Base-by-base conservation (phyloP, 64 coral and sea anemone genomes). In the Montipora efflorescens region DNA sequence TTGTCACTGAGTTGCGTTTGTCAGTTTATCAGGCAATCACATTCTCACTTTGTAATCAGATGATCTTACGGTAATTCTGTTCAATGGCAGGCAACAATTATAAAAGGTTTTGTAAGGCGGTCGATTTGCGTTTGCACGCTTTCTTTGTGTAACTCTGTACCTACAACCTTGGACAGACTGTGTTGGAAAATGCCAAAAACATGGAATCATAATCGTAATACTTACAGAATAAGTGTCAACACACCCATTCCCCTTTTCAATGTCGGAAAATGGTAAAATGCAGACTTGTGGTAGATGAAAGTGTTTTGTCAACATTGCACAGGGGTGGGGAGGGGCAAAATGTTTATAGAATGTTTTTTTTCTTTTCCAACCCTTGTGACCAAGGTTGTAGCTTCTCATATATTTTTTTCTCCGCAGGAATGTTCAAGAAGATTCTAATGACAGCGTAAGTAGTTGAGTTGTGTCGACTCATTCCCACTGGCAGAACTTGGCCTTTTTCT, bases 41-140 rank as follows among this genome's bases (percentile, higher is more conserved):
- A 55, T 55, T 55, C 52, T 55, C 52, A 55, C 52, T 55, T 55
- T 55, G 67, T 71, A 71, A 22, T 71, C 67, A 71, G 67, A 7
- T 71, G 67, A 71, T 71, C 67, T 71, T 71, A 71, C 67, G 15
- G 67, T 71, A 71, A 71, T 71, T 71, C 67, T 71, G 9, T 9
- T 1, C 67, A 71, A 71, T 6, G 67, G 67, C 67, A 71, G 67
- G 67, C 67, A 71, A 19, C 67, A 71, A 14, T 71, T 71, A 19
- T 71, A 5, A 71, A 71, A 71, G 67, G 67, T 71, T 71, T 74
- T 74, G 19, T 74, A 74, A 21, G 71, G 16, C 71, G 8, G n/a
- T 74, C 71, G n/a, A 74, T 74, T 43, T 74, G 71, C n/a, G 71
- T 22, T 21, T 22, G 71, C 71, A 74, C 0, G 16, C 71, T 74